Evolutionary conservation across 2,797 vertebrate species (phyloP), one percentile per base, ranked within the genome.

Genomic region (Darevskia mixta): DNA sequence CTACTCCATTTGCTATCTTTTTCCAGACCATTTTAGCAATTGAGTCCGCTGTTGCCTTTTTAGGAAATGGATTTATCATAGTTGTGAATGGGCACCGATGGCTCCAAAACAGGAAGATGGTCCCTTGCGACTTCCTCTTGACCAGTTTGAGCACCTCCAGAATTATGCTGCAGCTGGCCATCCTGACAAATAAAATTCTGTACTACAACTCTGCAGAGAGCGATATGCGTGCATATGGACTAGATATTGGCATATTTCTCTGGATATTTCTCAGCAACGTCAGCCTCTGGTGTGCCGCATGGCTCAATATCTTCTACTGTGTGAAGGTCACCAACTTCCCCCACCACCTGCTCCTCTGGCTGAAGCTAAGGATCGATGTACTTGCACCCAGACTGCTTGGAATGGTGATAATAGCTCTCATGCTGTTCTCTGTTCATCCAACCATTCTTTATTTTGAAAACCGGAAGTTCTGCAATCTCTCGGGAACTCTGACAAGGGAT

Each of bases 181-280:
- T 91, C 71, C 79, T 85, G 64, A 9, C 88, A 27, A 77, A 85
- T 11, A 69, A 71, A 1, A 64, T 1, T 1, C 78, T 7, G 18
- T 87, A 27, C 43, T 58, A 73, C 1, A 11, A 87, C 1, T 82
- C 83, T 71, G 5, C 0, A 15, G 7, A 15, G 35, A 64, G 5
- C 35, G 91, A 91, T 2, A 87, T 67, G n/a, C 73, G 81, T 41
- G 86, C 17, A 2, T 67, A 43, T 18, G n/a, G 3, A 83, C 3
- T 0, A 4, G 29, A 11, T 89, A 32, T 93, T 91, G 66, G 86
- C 4, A 1, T 1, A 18, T 61, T 80, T 25, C 5, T 38, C 8
- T 1, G n/a, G n/a, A 18, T 91, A 29, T 94, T 91, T 69, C 83
- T 94, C 49, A 92, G 78, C 83, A 89, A 86, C 8, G 23, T 18